phyloP scores from a whole-genome alignment of 2,797 vertebrate species.

The Ficedula albicollis region DNA sequence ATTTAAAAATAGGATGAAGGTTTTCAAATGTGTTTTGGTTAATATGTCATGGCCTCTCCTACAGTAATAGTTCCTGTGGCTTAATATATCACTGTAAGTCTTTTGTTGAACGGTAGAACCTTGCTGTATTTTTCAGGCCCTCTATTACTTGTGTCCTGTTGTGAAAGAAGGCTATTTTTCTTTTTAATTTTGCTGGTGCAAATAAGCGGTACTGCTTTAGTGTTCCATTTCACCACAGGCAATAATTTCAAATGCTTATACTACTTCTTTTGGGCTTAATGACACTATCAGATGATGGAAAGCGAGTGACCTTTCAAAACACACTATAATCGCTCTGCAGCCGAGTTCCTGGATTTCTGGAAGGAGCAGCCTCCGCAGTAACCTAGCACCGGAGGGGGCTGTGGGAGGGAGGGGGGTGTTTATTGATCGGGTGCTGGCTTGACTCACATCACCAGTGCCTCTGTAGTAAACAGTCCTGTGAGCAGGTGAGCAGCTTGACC shows the following conservation, averaged over 20 bases:
- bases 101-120: not conserved
- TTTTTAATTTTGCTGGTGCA: conserved; percentile 17
- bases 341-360: not conserved
- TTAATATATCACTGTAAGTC: not conserved
- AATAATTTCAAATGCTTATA: conserved; percentile 14
- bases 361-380: not conserved
- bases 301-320: not conserved
- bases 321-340: not conserved
- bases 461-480: not conserved
- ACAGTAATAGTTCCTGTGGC: not conserved
- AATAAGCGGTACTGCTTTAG: not conserved
- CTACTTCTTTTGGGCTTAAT: conserved; percentile 25
- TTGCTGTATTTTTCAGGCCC: not conserved
- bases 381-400: not conserved
- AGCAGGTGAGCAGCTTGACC: not conserved
- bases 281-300: not conserved
- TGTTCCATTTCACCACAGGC: conserved; percentile 24
- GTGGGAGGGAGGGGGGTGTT: not conserved
- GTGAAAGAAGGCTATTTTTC: conserved; percentile 15
- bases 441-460: not conserved
- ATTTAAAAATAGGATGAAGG: not conserved
- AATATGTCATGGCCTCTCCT: not conserved
- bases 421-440: not conserved
- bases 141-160: not conserved
- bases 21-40: not conserved